A percentile compares a stretch with the other conserved stretches of the same genome.
phyloP scores from a whole-genome alignment of 2,797 vertebrate genomes.

The Typhlichthys subterraneus region DNA sequence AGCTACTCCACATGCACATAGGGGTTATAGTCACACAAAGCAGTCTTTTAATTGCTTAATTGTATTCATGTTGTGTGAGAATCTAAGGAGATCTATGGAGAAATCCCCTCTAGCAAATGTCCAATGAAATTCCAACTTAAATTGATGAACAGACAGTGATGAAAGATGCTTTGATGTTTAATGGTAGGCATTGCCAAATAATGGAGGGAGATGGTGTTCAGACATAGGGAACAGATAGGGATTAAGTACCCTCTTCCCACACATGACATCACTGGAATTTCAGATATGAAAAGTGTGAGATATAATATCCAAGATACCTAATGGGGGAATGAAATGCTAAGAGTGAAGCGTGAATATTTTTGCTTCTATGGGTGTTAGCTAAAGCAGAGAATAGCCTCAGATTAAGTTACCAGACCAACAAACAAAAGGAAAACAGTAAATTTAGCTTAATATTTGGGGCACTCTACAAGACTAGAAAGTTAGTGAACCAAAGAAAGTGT shows the following conservation, averaged over 20 bases:
- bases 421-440: conserved; percentile 12
- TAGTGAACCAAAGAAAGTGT: too few species aligned
- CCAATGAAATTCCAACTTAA: conserved; percentile 13
- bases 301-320: conserved; percentile 12
- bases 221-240: conserved; percentile 5
- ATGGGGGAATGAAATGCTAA: not conserved
- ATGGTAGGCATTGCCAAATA: conserved; percentile 42
- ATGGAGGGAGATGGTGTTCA: conserved; percentile 24
- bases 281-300: conserved; percentile 27
- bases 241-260: conserved; percentile 28
- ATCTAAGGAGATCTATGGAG: not conserved
- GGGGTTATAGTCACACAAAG: conserved; percentile 7
- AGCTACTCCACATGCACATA: conserved; percentile 14
- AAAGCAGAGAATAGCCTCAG: conserved; percentile 5
- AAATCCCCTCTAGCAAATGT: not conserved
- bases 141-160: conserved; percentile 18
- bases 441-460: conserved; percentile 14
- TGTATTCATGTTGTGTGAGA: conserved; percentile 10
- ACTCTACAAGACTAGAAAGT: conserved; percentile 9
- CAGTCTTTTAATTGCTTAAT: conserved; percentile 7
- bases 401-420: conserved; percentile 32
- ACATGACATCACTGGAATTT: conserved; percentile 19
- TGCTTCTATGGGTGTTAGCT: not conserved
- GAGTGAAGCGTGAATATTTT: not conserved
- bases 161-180: conserved; percentile 47